A percentile compares a stretch with the other conserved stretches of the same genome.
Conservation (phyloP, 2,888 invertebrate species). For the Spisula subtruncata region DNA sequence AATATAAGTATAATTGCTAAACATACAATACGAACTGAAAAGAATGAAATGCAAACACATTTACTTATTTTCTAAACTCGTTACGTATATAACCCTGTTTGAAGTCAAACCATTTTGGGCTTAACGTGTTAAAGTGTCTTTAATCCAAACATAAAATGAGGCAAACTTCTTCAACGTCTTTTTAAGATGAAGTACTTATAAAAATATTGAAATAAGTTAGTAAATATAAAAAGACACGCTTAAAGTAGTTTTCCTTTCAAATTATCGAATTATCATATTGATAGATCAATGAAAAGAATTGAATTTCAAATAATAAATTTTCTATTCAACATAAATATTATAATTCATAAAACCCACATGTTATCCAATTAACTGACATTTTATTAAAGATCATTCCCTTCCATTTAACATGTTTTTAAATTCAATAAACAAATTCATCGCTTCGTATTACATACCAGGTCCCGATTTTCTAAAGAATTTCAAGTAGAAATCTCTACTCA, state of each 20-base stretch:
- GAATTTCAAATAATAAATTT: background rate
- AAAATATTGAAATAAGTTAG: background rate
- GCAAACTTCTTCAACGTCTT: background rate
- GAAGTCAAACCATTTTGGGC: background rate
- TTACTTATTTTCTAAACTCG: background rate
- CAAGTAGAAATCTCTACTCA: no score
- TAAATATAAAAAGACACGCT: background rate
- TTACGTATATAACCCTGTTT: background rate
- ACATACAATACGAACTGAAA: no score
- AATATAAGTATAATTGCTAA: no score
- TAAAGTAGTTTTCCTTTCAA: background rate
- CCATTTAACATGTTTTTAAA: background rate
- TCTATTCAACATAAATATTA: background rate
- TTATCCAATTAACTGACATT: background rate
- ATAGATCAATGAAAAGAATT: background rate
- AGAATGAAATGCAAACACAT: background rate
- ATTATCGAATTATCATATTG: conserved; percentile 9
- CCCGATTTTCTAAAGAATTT: no score
- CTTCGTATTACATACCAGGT: background rate
- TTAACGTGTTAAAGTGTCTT: background rate
- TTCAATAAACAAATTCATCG: conserved; percentile 7
- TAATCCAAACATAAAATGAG: background rate
- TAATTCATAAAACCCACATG: background rate
- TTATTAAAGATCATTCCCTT: conserved; percentile 11
- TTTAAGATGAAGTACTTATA: background rate